Evolutionary conservation across 1,140 invertebrate genomes (phyloP), one percentile per base, ranked within the genome.

Genomic region (Diploscapter pachys): DNA sequence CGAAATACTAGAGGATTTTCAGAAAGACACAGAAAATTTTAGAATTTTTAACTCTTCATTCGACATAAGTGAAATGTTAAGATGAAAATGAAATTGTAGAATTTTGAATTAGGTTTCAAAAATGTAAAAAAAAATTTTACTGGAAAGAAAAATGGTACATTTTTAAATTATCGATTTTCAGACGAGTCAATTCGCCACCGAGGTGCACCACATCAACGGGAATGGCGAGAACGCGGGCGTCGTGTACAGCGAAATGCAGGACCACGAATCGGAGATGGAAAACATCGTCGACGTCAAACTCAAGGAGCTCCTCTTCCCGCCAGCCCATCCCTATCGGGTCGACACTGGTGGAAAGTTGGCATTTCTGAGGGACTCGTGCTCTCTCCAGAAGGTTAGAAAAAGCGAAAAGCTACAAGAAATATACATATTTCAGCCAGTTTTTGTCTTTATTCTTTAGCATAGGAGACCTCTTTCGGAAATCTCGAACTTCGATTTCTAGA

Each of bases 241-340:
- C 52, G 93, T 95, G 2, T 96, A 96, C 85, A 93, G 92, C 86
- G 93, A 96, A 88, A 94, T 95, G 92, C 93, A 95, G 85, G 91
- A 91, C 48, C 65, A 81, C 8, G 83, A 85, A 63, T 71, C 77
- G 5, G 51, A 85, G 6, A 81, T 85, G 82, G 81, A 84, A 6
- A 61, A 56, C 0, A 78, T 85, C n/a, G 72, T 85, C 63, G 70
- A 76, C 70, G 57, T 52, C 52, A 78, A 75, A 52, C 55, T 73
- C 3, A 76, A 78, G 61, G 71, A 83, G 65, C 52, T 83, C 13
- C 62, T 83, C 48, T 83, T 80, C 59, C 82, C 80, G 0, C 50
- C 56, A 5, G 51, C 50, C 51, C 72, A 71, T 51, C 81, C 81
- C 50, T 83, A 83, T 69, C 81, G 89, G 50, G 93, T 94, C 86